Evolutionary conservation across 2,797 vertebrate species (phyloP), one percentile per base, ranked within the genome.

Genomic region (Etheostoma nigrum): DNA sequence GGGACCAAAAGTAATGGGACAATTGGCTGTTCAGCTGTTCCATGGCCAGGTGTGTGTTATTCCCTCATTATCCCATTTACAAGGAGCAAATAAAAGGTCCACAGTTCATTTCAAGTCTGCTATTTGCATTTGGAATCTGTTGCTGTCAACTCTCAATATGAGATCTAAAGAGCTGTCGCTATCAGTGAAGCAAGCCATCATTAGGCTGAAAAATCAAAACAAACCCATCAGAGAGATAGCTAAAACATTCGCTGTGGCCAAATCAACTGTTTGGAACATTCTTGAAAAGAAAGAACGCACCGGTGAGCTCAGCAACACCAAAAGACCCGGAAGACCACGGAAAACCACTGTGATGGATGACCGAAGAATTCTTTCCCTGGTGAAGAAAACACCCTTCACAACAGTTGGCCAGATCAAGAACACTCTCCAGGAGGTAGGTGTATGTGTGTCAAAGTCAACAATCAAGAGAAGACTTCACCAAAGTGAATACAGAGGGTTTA

Each of bases 331-430:
- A 40, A 40, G 36, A 40, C 36, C n/a, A n/a, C n/a, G n/a, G n/a
- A n/a, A n/a, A n/a, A n/a, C n/a, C n/a, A n/a, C n/a, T n/a, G n/a
- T n/a, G n/a, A n/a, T n/a, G n/a, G n/a, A n/a, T n/a, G n/a, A n/a
- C n/a, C n/a, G n/a, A n/a, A n/a, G n/a, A n/a, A 36, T 36, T 36
- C 36, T 36, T 36, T 36, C 36, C 9, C 36, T 36, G 36, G 30
- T 30, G 30, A 30, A 30, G 30, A 40, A 40, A 40, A 40, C 36
- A 40, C 47, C 67, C 65, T 78, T 90, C 78, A 75, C 86, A 81
- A 84, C 80, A 82, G 83, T 83, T 80, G 76, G 77, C 3, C 79
- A 82, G 78, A 86, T 88, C 60, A 89, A 85, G 58, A 90, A 72
- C 67, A 85, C 66, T 63, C 74, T 86, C 74, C 74, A 83, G 62